Conservation (phyloP, 2,113 vertebrate species). For the Bujurquina vittata region DNA sequence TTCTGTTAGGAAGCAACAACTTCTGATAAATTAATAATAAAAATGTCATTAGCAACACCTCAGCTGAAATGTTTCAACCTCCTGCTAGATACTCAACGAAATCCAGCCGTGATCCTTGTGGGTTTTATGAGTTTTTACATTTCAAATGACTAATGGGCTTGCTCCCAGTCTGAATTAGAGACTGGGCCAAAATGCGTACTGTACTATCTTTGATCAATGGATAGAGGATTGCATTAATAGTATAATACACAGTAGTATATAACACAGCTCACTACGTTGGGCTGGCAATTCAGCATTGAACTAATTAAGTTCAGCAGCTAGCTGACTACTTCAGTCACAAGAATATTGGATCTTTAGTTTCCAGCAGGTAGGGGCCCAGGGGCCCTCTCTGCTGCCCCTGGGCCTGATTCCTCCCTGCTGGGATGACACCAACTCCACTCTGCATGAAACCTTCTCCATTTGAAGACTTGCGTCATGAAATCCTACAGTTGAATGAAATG, state of each 20-base stretch:
- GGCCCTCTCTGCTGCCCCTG: background rate
- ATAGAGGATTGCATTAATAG: no score
- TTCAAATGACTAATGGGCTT: background rate
- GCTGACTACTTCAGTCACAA: no score
- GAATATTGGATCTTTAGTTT: no score
- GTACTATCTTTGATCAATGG: no score
- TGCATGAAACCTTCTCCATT: background rate
- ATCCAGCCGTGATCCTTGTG: background rate
- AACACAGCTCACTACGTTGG: no score
- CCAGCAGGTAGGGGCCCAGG: no score
- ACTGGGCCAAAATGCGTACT: background rate
- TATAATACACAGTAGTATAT: no score
- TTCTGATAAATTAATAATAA: no score
- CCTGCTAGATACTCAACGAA: background rate
- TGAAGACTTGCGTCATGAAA: constrained; percentile 5
- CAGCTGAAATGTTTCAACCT: background rate
- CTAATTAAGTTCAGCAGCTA: no score
- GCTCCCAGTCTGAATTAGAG: background rate
- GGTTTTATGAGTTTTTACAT: background rate
- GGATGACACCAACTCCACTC: constrained; percentile 16
- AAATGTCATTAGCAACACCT: no score
- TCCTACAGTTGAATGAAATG: constrained; percentile 5
- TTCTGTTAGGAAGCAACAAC: no score
- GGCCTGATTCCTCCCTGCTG: background rate
- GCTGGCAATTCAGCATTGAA: no score